These are phyloP conservation scores for Catharus ustulatus DNA, from an alignment of 2,797 vertebrate genomes.

Conservation along the genomic window DNA sequence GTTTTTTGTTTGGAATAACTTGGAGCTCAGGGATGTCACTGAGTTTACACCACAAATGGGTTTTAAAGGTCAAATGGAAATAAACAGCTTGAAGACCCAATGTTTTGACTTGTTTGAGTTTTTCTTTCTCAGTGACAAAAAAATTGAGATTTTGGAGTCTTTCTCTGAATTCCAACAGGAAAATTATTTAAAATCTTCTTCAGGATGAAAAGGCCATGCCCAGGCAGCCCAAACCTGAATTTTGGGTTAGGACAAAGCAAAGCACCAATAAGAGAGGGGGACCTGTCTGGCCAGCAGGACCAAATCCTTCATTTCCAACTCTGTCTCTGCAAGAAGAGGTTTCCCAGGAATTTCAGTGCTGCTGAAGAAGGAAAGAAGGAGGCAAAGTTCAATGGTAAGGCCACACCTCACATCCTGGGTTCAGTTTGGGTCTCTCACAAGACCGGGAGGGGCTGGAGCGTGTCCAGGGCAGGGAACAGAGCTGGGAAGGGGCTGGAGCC, in stretches of 20 bases:
- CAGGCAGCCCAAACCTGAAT: neutral
- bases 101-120: neutral
- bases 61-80: constrained; percentile 56
- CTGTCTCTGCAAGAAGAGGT: neutral
- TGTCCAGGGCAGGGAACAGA: accelerated
- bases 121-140: neutral
- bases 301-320: neutral
- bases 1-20: constrained; percentile 3
- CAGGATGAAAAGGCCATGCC: neutral
- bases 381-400: neutral
- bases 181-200: neutral
- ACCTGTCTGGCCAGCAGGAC: neutral
- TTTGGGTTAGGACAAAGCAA: neutral
- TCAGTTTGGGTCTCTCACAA: too few species aligned
- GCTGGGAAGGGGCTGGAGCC: neutral
- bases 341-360: neutral
- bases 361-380: neutral
- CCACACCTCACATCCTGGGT: neutral
- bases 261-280: neutral
- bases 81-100: constrained; percentile 15
- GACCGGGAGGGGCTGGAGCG: accelerated
- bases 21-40: neutral
- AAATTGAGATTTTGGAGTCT: neutral
- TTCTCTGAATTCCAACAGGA: neutral
- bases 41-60: neutral